Percentiles rank a stretch among this genome's conserved stretches.
phyloP scores from a whole-genome alignment of 2,797 vertebrate genomes.

The Catharus ustulatus region DNA sequence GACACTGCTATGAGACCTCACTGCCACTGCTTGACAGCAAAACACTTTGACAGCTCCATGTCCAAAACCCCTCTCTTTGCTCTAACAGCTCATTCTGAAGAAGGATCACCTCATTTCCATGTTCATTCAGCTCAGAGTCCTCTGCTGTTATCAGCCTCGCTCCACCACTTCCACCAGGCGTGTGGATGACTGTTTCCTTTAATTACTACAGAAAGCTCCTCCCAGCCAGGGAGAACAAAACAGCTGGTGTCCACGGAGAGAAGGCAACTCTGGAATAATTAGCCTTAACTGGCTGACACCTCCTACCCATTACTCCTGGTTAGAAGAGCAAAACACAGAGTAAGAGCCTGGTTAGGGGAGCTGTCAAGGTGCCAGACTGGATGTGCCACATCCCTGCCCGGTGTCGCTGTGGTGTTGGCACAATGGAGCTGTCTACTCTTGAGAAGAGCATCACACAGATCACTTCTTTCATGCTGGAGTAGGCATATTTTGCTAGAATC shows the following conservation, averaged over 20 bases:
- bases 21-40: neutral
- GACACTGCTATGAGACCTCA: neutral
- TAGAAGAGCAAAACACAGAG: slow-evolving; percentile 11
- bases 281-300: slow-evolving; percentile 45
- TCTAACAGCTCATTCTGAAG: slow-evolving; percentile 11
- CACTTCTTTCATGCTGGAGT: neutral
- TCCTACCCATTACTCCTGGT: slow-evolving; percentile 32
- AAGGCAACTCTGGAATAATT: slow-evolving; percentile 44
- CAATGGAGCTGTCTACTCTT: neutral
- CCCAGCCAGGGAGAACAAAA: slow-evolving; percentile 44
- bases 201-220: slow-evolving; percentile 57
- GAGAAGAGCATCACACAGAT: neutral
- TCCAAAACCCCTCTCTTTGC: neutral
- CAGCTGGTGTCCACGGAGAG: slow-evolving; percentile 44
- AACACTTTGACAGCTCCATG: neutral
- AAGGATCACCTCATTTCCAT: slow-evolving; percentile 38
- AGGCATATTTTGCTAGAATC: neutral
- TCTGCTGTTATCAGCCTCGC: slow-evolving; percentile 26
- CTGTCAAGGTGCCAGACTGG: neutral
- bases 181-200: slow-evolving; percentile 35
- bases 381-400: neutral
- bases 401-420: rapidly evolving
- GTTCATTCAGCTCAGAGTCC: slow-evolving; percentile 27
- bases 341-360: neutral
- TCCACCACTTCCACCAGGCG: slow-evolving; percentile 20